Evolutionary conservation across 2,888 invertebrate species (phyloP).

Genomic region (Tenthredo notha): DNA sequence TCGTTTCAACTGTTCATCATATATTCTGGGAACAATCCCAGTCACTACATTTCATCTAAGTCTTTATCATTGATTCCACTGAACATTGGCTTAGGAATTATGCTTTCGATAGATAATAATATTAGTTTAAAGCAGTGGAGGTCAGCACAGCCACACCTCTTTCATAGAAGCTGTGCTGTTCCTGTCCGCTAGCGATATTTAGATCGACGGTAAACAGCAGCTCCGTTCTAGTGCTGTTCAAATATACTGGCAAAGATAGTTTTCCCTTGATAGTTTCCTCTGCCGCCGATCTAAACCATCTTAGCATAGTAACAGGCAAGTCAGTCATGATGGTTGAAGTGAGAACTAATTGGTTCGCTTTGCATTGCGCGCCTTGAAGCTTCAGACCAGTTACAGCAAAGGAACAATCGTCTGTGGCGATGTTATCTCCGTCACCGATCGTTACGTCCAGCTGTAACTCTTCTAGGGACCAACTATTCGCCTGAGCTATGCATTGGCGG

Average conservation of each 20-base stretch:
- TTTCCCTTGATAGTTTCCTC: slow-evolving; percentile 81
- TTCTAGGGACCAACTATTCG: slow-evolving; percentile 98
- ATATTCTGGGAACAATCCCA: not conserved
- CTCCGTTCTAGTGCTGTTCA: slow-evolving; percentile 97
- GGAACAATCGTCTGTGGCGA: slow-evolving; percentile 83
- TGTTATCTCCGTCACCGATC: slow-evolving; percentile 81
- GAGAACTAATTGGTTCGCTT: slow-evolving; percentile 92
- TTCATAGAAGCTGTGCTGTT: slow-evolving; percentile 98
- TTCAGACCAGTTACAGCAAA: slow-evolving; percentile 91
- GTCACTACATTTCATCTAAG: not conserved
- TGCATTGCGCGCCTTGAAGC: slow-evolving; percentile 97
- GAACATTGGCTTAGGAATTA: not conserved
- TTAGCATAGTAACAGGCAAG: slow-evolving; percentile 91
- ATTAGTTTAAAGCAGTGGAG: slow-evolving; percentile 92
- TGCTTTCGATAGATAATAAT: not conserved
- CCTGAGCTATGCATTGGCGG: slow-evolving; percentile 98
- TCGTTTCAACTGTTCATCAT: not conserved
- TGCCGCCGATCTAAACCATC: slow-evolving; percentile 89
- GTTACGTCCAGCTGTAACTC: slow-evolving; percentile 93
- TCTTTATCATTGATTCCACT: not conserved
- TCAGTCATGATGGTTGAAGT: slow-evolving; percentile 98
- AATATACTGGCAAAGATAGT: slow-evolving; percentile 96
- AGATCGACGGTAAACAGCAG: slow-evolving; percentile 97
- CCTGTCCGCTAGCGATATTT: slow-evolving; percentile 93
- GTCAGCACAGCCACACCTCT: slow-evolving; percentile 98